Conservation (phyloP, 2,888 invertebrate species). For the Drepana falcataria region DNA sequence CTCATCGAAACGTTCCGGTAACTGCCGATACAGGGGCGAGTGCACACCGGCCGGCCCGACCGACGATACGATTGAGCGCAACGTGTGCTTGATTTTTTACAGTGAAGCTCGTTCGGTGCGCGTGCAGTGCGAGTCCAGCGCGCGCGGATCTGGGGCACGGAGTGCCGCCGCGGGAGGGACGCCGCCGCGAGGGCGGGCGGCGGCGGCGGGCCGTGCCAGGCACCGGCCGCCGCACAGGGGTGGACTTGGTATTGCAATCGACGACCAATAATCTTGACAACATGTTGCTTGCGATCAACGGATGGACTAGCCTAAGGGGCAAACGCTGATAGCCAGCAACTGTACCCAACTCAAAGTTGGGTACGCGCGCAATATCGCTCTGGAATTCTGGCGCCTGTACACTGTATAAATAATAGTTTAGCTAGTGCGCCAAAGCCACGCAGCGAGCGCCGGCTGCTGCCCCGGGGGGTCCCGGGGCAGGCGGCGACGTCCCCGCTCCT, state of each 20-base stretch:
- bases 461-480: not conserved
- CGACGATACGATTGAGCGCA: too few species aligned
- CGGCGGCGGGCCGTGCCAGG: not conserved
- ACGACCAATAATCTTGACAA: not conserved
- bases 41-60: too few species aligned
- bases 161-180: not conserved
- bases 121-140: not conserved
- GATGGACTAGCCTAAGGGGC: too few species aligned
- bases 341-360: too few species aligned
- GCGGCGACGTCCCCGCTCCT: constrained; percentile 6
- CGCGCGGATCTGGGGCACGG: not conserved
- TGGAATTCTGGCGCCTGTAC: too few species aligned
- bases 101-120: too few species aligned
- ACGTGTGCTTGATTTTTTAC: too few species aligned
- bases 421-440: too few species aligned
- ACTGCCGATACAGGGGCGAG: not conserved
- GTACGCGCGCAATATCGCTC: too few species aligned
- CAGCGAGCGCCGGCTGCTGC: not conserved
- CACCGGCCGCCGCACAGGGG: not conserved
- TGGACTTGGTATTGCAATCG: not conserved
- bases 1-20: not conserved
- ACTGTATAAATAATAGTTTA: too few species aligned
- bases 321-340: too few species aligned
- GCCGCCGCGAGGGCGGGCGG: not conserved
- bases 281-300: too few species aligned